These are phyloP conservation scores for Poeciliopsis occidentalis DNA, from an alignment of 2,113 vertebrate genomes.

Conservation along the genomic window DNA sequence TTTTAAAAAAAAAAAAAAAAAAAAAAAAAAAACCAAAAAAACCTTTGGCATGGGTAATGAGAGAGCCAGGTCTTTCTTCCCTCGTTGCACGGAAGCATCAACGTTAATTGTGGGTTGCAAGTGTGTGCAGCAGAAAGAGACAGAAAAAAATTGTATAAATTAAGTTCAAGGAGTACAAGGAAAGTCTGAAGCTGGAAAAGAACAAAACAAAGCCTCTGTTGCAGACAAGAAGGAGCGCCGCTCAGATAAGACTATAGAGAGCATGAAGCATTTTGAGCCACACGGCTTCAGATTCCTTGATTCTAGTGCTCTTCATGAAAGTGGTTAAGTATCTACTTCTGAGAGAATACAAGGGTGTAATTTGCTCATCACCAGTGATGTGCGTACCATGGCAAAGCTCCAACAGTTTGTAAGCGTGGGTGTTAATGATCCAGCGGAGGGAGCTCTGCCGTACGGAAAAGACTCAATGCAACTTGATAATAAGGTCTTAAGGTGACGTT, in stretches of 20 bases:
- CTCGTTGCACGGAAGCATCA: conserved; percentile 59
- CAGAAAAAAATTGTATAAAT: conserved; percentile 18
- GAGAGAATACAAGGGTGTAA: conserved; percentile 65
- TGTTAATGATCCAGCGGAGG: conserved; percentile 57
- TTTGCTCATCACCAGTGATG: conserved; percentile 61
- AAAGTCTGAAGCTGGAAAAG: conserved; percentile 38
- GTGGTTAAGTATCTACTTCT: conserved; percentile 73
- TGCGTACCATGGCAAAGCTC: conserved; percentile 46
- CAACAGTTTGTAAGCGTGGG: conserved; percentile 50
- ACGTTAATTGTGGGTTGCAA: conserved; percentile 69
- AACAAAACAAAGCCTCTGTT: conserved; percentile 46
- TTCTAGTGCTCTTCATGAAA: conserved; percentile 71
- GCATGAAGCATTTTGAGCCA: conserved; percentile 44
- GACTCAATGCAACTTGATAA: conserved; percentile 55
- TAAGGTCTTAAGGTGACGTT: conserved; percentile 7
- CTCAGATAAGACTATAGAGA: conserved; percentile 37
- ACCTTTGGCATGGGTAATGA: conserved; percentile 72
- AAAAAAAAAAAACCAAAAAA: background rate
- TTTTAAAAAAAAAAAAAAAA: conserved; percentile 43
- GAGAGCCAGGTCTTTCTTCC: conserved; percentile 63
- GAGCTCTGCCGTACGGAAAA: conserved; percentile 42
- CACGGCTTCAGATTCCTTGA: conserved; percentile 60
- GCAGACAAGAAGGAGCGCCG: conserved; percentile 21
- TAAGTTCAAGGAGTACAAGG: conserved; percentile 29
- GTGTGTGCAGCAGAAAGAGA: conserved; percentile 18